phyloP scores from a whole-genome alignment of 1,140 invertebrate species.

The Asobara japonica region DNA sequence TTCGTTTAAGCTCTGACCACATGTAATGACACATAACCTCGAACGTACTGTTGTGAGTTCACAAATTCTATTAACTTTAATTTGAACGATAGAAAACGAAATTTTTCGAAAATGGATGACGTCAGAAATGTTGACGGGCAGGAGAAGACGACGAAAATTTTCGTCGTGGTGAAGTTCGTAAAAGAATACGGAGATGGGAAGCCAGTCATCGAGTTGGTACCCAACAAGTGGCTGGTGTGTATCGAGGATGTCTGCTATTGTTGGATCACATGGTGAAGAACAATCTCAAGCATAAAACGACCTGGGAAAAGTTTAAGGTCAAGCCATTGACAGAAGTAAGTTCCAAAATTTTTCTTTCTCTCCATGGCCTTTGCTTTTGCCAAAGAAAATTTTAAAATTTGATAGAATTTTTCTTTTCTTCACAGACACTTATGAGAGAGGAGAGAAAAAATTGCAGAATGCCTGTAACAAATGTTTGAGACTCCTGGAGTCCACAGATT shows the following conservation, averaged over 20 bases:
- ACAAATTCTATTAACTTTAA: no score
- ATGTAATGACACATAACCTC: no score
- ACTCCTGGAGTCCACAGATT: background rate
- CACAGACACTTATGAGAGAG: background rate
- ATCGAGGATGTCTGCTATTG: background rate
- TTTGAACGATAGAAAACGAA: no score
- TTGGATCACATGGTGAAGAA: background rate
- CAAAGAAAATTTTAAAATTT: background rate
- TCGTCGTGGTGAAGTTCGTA: background rate
- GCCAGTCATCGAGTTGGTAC: background rate
- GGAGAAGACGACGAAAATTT: background rate
- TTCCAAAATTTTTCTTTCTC: background rate
- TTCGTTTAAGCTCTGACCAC: no score
- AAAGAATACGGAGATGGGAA: background rate
- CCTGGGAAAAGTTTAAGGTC: background rate
- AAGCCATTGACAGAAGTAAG: background rate
- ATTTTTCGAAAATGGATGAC: no score
- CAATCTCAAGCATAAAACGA: background rate
- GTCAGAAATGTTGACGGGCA: background rate
- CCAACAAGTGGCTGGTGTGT: background rate
- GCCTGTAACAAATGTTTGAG: background rate
- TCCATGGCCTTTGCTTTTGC: background rate
- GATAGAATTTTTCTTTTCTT: background rate
- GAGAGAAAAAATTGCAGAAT: background rate
- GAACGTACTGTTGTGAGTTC: no score